Evolutionary conservation across 2,113 vertebrate genomes (phyloP).

Genomic region (Mugil cephalus): DNA sequence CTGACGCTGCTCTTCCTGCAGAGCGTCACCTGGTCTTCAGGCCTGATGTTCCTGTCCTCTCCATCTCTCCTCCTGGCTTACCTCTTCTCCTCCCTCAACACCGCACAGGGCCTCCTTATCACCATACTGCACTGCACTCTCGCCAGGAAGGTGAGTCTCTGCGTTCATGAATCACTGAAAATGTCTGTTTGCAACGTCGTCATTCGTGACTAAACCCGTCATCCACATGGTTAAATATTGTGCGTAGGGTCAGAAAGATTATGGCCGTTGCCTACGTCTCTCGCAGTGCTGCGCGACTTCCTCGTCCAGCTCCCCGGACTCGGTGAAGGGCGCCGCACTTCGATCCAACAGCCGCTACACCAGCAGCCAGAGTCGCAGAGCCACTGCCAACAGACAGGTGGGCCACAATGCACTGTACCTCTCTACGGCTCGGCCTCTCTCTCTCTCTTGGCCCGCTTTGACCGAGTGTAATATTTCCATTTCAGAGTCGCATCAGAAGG

Average conservation of each 20-base stretch:
- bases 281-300: slow-evolving; percentile 91
- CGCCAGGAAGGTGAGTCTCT: slow-evolving; percentile 88
- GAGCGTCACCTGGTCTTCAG: slow-evolving; percentile 94
- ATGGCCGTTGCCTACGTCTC: slow-evolving; percentile 91
- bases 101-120: slow-evolving; percentile 93
- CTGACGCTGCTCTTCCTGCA: slow-evolving; percentile 92
- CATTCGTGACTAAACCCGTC: neutral
- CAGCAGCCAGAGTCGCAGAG: slow-evolving; percentile 87
- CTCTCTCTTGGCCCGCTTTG: slow-evolving; percentile 14
- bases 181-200: neutral
- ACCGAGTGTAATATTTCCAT: slow-evolving; percentile 34
- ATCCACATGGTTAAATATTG: slow-evolving; percentile 3
- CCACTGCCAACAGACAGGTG: slow-evolving; percentile 83
- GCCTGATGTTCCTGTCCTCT: slow-evolving; percentile 92
- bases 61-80: slow-evolving; percentile 93
- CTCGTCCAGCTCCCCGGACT: slow-evolving; percentile 87
- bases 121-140: slow-evolving; percentile 94
- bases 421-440: neutral
- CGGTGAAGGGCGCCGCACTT: slow-evolving; percentile 91
- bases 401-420: neutral
- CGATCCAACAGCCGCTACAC: slow-evolving; percentile 93
- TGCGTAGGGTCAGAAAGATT: slow-evolving; percentile 92
- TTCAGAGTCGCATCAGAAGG: slow-evolving; percentile 92
- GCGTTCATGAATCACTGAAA: neutral
- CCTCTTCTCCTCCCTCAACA: slow-evolving; percentile 95